Percentiles rank a stretch among this genome's conserved stretches.
These are phyloP conservation scores for Podarcis cretensis DNA, from an alignment of 2,113 vertebrate species.

Conservation along the genomic window DNA sequence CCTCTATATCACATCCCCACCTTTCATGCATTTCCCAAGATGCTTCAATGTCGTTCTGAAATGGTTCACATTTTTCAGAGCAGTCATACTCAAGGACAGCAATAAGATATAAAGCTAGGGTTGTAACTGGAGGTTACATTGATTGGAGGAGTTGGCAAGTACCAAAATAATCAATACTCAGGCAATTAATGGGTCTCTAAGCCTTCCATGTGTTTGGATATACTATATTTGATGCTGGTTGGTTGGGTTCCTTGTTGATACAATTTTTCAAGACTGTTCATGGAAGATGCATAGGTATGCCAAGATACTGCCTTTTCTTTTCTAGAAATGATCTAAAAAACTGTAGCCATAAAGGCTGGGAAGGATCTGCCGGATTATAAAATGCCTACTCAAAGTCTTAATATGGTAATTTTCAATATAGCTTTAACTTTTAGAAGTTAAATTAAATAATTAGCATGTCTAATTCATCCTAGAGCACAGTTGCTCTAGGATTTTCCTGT, in stretches of 20 bases:
- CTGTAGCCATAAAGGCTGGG: background rate
- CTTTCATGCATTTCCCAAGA: constrained; percentile 33
- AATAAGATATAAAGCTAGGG: constrained; percentile 10
- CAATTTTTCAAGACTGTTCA: constrained; percentile 40
- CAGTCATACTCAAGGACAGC: constrained; percentile 7
- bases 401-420: background rate
- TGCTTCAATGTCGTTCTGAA: constrained; percentile 22
- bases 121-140: constrained; percentile 35
- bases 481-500: background rate
- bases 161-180: constrained; percentile 49
- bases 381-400: background rate
- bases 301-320: constrained; percentile 28
- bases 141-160: constrained; percentile 9
- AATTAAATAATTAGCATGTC: background rate
- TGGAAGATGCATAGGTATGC: constrained; percentile 24
- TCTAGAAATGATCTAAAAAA: constrained; percentile 3
- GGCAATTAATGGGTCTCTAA: constrained; percentile 29
- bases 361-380: background rate
- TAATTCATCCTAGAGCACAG: background rate
- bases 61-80: constrained; percentile 41
- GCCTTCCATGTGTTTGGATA: background rate
- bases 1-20: background rate
- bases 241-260: constrained; percentile 2
- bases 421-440: background rate
- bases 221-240: constrained; percentile 24